phyloP scores from a whole-genome alignment of 2,113 vertebrate genomes.

The Serilophus lunatus region DNA sequence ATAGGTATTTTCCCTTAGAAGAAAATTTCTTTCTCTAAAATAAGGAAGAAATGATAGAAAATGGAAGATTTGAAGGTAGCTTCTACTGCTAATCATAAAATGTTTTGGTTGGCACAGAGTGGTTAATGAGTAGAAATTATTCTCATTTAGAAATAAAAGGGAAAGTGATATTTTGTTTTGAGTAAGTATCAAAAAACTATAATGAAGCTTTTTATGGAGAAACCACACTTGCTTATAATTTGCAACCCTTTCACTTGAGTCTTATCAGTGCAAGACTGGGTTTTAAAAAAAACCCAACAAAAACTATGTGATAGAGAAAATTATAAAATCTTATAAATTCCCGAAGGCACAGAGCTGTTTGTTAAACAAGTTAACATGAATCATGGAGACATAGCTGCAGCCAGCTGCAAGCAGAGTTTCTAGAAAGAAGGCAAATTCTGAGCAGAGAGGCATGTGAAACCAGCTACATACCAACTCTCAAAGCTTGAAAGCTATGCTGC shows the following conservation, averaged over 20 bases:
- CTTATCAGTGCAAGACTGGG: background rate
- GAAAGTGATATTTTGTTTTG: background rate
- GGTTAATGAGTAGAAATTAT: background rate
- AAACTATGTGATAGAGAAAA: background rate
- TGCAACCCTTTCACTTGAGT: background rate
- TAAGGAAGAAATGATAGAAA: background rate
- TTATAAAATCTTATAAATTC: background rate
- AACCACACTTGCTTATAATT: background rate
- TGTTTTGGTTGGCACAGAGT: background rate
- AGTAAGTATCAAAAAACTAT: background rate
- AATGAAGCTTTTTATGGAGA: background rate
- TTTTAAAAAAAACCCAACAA: background rate
- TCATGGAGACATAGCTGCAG: background rate
- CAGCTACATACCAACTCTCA: too few species aligned
- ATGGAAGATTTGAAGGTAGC: background rate
- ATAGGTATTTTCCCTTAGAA: background rate
- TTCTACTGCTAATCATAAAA: background rate
- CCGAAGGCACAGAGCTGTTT: background rate
- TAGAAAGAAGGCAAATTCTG: background rate
- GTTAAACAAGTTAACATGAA: background rate
- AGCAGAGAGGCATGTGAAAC: background rate
- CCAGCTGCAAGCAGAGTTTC: background rate
- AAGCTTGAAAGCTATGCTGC: too few species aligned
- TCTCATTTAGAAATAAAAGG: background rate
- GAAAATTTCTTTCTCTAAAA: background rate